Percentiles rank a stretch among this genome's conserved stretches.
These are phyloP conservation scores for Macropus fuliginosus DNA, from an alignment of 2,797 vertebrate species.

Conservation along the genomic window DNA sequence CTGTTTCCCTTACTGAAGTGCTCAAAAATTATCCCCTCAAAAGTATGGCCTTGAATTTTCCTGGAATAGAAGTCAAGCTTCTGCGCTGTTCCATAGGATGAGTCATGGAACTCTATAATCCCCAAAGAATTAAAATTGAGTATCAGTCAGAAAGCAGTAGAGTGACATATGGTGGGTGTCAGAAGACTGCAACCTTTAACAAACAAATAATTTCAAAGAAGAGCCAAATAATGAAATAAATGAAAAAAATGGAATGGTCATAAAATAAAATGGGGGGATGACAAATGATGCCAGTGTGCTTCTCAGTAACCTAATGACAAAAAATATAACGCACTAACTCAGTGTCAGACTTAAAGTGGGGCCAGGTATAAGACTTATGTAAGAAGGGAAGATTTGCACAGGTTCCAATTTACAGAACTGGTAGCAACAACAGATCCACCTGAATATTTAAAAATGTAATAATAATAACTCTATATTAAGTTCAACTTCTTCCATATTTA, in stretches of 20 bases:
- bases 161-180: neutral
- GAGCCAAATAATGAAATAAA: neutral
- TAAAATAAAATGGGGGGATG: neutral
- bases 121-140: neutral
- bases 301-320: neutral
- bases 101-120: neutral
- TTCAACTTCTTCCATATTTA: neutral
- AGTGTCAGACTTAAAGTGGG: neutral
- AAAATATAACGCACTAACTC: neutral
- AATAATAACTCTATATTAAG: neutral
- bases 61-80: neutral
- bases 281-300: neutral
- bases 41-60: neutral
- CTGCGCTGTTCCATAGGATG: neutral
- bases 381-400: neutral
- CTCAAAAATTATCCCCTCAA: neutral
- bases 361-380: neutral
- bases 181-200: neutral
- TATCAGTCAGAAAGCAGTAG: neutral
- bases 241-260: neutral
- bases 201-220: neutral
- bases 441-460: neutral
- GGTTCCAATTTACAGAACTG: neutral
- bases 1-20: neutral
- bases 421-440: neutral